These are phyloP conservation scores for Nothobranchius kuhntae DNA, from an alignment of 2,113 vertebrate species.

Conservation along the genomic window DNA sequence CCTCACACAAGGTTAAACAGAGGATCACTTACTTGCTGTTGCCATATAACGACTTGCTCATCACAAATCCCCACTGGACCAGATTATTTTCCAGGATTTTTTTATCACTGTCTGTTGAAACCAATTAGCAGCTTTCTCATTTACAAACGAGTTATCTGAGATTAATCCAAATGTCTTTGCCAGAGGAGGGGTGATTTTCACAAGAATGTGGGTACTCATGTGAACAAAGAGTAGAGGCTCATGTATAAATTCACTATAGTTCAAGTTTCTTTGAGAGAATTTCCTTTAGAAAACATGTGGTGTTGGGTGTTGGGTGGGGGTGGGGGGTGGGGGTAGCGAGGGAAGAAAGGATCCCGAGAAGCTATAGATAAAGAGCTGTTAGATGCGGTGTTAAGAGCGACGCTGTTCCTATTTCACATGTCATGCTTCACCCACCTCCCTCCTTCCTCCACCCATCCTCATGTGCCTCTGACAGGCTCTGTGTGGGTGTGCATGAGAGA, in stretches of 20 bases:
- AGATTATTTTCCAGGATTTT: slow-evolving; percentile 30
- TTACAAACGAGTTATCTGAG: slow-evolving; percentile 62
- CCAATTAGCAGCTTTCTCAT: slow-evolving; percentile 58
- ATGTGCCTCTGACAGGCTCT: slow-evolving; percentile 80
- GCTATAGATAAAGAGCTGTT: slow-evolving; percentile 59
- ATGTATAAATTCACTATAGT: slow-evolving; percentile 21
- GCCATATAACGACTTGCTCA: slow-evolving; percentile 28
- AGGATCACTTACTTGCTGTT: slow-evolving; percentile 16
- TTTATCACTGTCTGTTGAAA: slow-evolving; percentile 27
- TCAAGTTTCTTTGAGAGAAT: slow-evolving; percentile 20
- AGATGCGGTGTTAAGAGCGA: slow-evolving; percentile 67
- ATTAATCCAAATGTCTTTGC: slow-evolving; percentile 55
- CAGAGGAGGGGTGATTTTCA: slow-evolving; percentile 44
- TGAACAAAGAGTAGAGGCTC: slow-evolving; percentile 48
- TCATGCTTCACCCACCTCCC: slow-evolving; percentile 79
- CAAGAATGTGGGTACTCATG: slow-evolving; percentile 40
- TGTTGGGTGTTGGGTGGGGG: slow-evolving; percentile 5
- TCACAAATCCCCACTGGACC: slow-evolving; percentile 38
- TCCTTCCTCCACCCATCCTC: slow-evolving; percentile 77
- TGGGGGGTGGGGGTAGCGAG: slow-evolving; percentile 5
- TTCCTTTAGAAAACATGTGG: slow-evolving; percentile 11
- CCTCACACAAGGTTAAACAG: slow-evolving; percentile 25
- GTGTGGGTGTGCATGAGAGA: slow-evolving; percentile 81
- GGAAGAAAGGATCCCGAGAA: slow-evolving; percentile 26
- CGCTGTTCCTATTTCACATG: slow-evolving; percentile 77